phyloP scores from a whole-genome alignment of 2,797 vertebrate genomes.

The Hafferia zeledoni region DNA sequence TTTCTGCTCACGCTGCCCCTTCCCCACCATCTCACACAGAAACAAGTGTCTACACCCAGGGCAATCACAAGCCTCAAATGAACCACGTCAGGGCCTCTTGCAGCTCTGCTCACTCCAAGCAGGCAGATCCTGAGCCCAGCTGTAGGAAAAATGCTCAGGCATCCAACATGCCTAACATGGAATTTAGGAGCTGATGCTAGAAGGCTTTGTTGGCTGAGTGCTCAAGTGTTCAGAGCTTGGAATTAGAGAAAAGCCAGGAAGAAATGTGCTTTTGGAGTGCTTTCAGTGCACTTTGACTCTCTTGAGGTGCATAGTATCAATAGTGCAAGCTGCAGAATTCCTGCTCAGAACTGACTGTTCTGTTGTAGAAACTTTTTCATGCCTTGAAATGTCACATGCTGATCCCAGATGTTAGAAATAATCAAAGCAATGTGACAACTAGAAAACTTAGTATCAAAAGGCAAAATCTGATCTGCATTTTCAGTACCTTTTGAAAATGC shows the following conservation, averaged over 20 bases:
- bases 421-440: constrained; percentile 39
- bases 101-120: neutral
- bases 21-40: neutral
- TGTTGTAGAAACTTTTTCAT: neutral
- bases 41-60: neutral
- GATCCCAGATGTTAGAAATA: constrained; percentile 58
- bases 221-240: constrained; percentile 14
- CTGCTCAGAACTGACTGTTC: constrained; percentile 1
- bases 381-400: constrained; percentile 35
- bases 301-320: neutral
- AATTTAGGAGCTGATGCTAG: constrained; percentile 53
- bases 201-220: constrained; percentile 48
- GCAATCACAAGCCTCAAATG: neutral
- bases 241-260: constrained; percentile 42
- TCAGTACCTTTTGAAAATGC: constrained; percentile 4
- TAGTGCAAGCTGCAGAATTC: constrained; percentile 25
- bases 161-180: neutral
- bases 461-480: neutral
- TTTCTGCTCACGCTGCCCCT: neutral
- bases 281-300: constrained; percentile 36
- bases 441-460: constrained; percentile 8
- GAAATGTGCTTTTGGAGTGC: constrained; percentile 36
- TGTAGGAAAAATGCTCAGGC: neutral
- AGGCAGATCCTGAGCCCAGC: neutral
- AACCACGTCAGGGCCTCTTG: neutral